Evolutionary conservation across 2,797 vertebrate species (phyloP), one percentile per base, ranked within the genome.

Genomic region (Erethizon dorsatum): DNA sequence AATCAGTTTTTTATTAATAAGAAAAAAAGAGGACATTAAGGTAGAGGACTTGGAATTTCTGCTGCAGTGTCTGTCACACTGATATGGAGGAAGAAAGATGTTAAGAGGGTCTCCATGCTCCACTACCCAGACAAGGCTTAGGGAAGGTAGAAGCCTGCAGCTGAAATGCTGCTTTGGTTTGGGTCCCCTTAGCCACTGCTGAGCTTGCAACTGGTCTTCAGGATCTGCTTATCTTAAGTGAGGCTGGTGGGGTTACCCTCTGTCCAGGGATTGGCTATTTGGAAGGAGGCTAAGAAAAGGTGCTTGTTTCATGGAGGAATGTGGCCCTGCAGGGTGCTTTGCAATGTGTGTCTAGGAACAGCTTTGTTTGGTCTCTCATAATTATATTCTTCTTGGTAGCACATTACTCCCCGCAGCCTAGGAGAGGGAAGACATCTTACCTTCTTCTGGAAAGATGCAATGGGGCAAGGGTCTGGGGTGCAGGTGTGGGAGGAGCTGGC

Each of bases 1-100:
- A 69, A 59, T 28, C 33, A 69, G 56, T 31, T 82, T 95, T 94
- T 84, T 84, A 33, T 90, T 90, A 86, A 75, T 41, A 87, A 80
- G 89, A 83, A 63, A 45, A 71, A 20, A 79, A 47, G 82, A 50
- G 77, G 57, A 69, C 14, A 37, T 8, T 33, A 47, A 3, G 57
- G 31, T n/a, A 71, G 50, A 83, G 10, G 52, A 37, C 37, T 22
- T 79, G 67, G 26, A n/a, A 65, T 86, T 87, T 87, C 65, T 92
- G 47, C 59, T 79, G 59, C 4, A 61, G 33, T 69, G 37, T 85
- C 52, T 56, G n/a, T 67, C 41, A 31, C 28, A 57, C 12, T 50
- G 47, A 78, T 8, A 12, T 26, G 26, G 47, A 57, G 45, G 56
- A 41, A 77, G 10, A 56, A 10, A 69, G 65, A 45, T 54, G 22